Evolutionary conservation across 2,888 invertebrate genomes (phyloP).

Genomic region (Chloroclysta siterata): DNA sequence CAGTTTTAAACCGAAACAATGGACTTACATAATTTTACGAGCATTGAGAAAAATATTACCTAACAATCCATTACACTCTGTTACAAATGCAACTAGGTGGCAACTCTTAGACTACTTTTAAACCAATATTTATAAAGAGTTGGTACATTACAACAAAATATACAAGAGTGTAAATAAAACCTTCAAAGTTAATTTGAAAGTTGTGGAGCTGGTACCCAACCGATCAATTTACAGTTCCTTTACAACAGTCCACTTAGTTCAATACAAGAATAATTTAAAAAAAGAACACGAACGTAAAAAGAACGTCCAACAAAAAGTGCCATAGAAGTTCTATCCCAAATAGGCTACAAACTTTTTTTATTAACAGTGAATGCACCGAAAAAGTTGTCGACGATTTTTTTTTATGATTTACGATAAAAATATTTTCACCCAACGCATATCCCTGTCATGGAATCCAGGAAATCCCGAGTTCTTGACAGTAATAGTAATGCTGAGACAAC

Average conservation of each 20-base stretch:
- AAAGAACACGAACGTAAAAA: not conserved
- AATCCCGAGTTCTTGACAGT: too few species aligned
- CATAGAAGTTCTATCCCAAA: too few species aligned
- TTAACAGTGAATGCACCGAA: too few species aligned
- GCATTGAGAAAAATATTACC: constrained; percentile 37
- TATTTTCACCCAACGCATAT: too few species aligned
- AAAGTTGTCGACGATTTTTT: too few species aligned
- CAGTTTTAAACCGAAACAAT: constrained; percentile 29
- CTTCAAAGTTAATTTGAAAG: constrained; percentile 6
- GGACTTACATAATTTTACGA: constrained; percentile 36
- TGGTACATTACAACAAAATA: not conserved
- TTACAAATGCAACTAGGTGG: constrained; percentile 24
- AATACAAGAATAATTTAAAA: not conserved
- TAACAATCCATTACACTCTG: constrained; percentile 36
- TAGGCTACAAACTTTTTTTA: too few species aligned
- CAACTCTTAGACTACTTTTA: constrained; percentile 10
- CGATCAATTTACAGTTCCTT: not conserved
- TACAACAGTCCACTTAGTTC: not conserved
- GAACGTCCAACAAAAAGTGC: not conserved
- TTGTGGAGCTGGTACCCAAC: not conserved
- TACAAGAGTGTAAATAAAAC: not conserved
- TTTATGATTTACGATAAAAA: too few species aligned
- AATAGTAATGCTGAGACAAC: too few species aligned
- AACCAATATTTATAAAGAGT: not conserved
- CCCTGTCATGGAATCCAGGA: too few species aligned